Base-by-base conservation (phyloP, 2,888 invertebrate species). In the Lucinisca nassula region DNA sequence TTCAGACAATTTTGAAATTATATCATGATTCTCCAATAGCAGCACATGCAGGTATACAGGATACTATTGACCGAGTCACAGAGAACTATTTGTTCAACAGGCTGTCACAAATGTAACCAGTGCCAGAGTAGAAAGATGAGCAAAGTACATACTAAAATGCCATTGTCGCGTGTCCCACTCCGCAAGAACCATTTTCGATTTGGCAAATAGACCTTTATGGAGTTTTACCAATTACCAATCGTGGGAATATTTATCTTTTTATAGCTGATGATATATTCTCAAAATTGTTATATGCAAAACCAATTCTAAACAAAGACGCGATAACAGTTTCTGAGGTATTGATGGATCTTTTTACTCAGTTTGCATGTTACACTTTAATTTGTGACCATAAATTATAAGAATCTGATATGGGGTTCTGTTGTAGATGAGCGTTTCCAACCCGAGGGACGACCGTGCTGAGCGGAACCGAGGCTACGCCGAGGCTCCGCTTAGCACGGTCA, bases 191-290 rank as follows among this genome's bases (percentile, higher is more conserved):
- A 27, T 89, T 86, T 80, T 73, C 78, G 49, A 78, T 84, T 6
- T 89, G 84, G 84, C 74, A 89, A 74, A 79, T 84, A 24, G 86
- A 89, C 40, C 45, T 84, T 4, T 87, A 82, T 75, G 87, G 87
- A 21, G 55, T 49, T 4, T n/a, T 82, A 17, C 82, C 84, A 37
- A n/a, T 37, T 45, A 79, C 88, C 21, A 45, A 17, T 27, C 73
- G 70, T 17, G 80, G 88, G 24, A 82, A 85, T 76, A 70, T 73
- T 12, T 88, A 83, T 78, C 55, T 80, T 21, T 88, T 82, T 49
- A 85, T 85, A 45, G 82, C 82, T 21, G 32, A 73, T 1, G 87
- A 89, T 55, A 88, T 88, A 87, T 88, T 86, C 58, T 76, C 79
- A n/a, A 89, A 88, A 73, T 84, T 75, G 40, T 17, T 89, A 21